Conservation (phyloP, 2,888 invertebrate species). For the Enoplolaimus lenunculus region DNA sequence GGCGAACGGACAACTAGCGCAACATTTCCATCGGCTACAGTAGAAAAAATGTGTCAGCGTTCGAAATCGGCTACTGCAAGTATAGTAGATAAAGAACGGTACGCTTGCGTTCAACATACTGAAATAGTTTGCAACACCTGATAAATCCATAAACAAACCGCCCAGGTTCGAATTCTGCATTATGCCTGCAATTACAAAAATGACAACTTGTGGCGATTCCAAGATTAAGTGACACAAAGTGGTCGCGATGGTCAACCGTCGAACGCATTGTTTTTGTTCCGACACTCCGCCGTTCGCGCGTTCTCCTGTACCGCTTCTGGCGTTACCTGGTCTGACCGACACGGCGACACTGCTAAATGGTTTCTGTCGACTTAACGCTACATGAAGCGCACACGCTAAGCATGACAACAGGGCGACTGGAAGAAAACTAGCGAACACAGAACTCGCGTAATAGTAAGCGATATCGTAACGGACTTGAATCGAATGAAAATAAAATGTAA, state of each 20-base stretch:
- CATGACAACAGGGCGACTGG: background rate
- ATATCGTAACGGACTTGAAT: no score
- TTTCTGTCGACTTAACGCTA: background rate
- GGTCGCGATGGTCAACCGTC: background rate
- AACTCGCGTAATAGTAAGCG: background rate
- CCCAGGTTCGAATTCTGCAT: background rate
- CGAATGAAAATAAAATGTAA: no score
- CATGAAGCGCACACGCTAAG: background rate
- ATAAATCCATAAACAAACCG: background rate
- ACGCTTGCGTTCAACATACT: conserved; percentile 3
- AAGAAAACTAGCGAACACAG: background rate
- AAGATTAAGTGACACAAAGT: background rate
- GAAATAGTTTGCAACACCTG: conserved; percentile 8
- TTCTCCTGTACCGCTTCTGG: no score
- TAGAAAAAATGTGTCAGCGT: no score
- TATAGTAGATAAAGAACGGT: conserved; percentile 2
- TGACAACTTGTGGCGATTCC: background rate
- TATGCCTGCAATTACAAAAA: background rate
- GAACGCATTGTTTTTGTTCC: conserved; percentile 6
- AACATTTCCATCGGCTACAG: no score
- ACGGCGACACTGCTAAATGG: background rate
- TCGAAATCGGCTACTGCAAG: conserved; percentile 7
- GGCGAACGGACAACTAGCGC: no score
- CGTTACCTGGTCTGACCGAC: no score
- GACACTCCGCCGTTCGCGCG: no score